Evolutionary conservation across 2,888 invertebrate genomes (phyloP).

Genomic region (Ecliptopera silaceata): DNA sequence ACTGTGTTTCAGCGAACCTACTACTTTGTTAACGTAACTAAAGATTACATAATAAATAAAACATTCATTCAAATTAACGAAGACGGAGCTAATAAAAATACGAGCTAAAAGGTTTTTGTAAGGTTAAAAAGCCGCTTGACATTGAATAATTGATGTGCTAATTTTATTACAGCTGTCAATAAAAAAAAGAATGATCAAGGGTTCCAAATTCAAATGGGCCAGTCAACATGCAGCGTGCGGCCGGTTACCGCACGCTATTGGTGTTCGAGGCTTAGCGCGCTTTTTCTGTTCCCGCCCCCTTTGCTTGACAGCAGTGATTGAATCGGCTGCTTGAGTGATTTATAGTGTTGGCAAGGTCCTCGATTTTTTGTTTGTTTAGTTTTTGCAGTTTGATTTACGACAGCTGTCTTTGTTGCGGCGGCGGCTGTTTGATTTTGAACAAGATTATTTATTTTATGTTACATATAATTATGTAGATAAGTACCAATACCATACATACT

Average conservation of each 20-base stretch:
- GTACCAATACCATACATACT: not conserved
- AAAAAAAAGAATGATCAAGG: constrained; percentile 64
- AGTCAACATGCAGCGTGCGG: constrained; percentile 62
- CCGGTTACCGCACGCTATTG: constrained; percentile 66
- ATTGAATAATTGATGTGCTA: constrained; percentile 3
- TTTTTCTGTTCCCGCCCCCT: constrained; percentile 77
- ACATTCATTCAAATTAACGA: no score
- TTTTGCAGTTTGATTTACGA: constrained; percentile 67
- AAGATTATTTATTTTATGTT: not conserved
- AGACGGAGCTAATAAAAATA: no score
- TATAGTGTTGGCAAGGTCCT: constrained; percentile 59
- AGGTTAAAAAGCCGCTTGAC: not conserved
- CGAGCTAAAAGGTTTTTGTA: no score
- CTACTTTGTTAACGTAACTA: no score
- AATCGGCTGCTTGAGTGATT: constrained; percentile 74
- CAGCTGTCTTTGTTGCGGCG: constrained; percentile 44
- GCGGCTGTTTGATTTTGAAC: not conserved
- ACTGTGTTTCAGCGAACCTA: no score
- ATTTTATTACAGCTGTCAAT: constrained; percentile 41
- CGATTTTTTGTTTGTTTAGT: constrained; percentile 53
- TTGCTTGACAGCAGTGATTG: constrained; percentile 77
- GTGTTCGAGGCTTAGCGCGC: constrained; percentile 77
- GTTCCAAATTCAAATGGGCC: constrained; percentile 75
- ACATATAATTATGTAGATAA: constrained; percentile 15
- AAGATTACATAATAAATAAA: no score